These are phyloP conservation scores for Tachina fera DNA, from an alignment of 2,888 invertebrate genomes.

Conservation along the genomic window DNA sequence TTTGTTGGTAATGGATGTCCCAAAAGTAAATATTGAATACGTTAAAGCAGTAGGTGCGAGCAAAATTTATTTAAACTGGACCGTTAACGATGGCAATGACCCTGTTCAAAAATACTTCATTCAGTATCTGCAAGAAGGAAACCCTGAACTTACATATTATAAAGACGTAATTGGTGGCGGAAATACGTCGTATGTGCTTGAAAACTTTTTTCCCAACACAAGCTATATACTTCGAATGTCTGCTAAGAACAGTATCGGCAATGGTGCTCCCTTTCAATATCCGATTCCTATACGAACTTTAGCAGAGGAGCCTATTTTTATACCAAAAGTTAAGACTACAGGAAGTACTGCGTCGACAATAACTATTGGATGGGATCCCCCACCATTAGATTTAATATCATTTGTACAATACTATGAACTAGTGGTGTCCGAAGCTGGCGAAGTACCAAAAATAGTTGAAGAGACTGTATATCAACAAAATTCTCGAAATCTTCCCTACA, in stretches of 20 bases:
- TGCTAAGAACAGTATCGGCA: slow-evolving; percentile 87
- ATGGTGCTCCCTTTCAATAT: slow-evolving; percentile 84
- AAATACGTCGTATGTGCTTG: slow-evolving; percentile 88
- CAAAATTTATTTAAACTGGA: slow-evolving; percentile 92
- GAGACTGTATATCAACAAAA: slow-evolving; percentile 87
- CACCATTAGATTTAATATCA: slow-evolving; percentile 86
- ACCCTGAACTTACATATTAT: slow-evolving; percentile 85
- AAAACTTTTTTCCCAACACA: slow-evolving; percentile 86
- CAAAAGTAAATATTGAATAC: slow-evolving; percentile 88
- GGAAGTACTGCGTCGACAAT: slow-evolving; percentile 88
- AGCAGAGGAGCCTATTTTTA: slow-evolving; percentile 89
- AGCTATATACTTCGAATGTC: slow-evolving; percentile 87
- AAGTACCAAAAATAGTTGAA: slow-evolving; percentile 83
- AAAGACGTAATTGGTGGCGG: slow-evolving; percentile 85
- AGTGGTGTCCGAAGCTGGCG: slow-evolving; percentile 85
- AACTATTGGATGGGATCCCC: slow-evolving; percentile 91
- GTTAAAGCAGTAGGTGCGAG: slow-evolving; percentile 90
- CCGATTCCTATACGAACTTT: slow-evolving; percentile 86
- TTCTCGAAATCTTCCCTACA: slow-evolving; percentile 87
- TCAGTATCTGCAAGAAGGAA: slow-evolving; percentile 84
- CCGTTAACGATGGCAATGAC: slow-evolving; percentile 89
- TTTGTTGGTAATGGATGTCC: slow-evolving; percentile 87
- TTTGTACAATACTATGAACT: slow-evolving; percentile 91
- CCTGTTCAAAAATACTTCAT: slow-evolving; percentile 86
- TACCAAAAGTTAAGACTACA: slow-evolving; percentile 90